Base-by-base conservation (phyloP, 30 jellyfish, hydroid and myxozoan species). In the Clytia hemisphaerica region DNA sequence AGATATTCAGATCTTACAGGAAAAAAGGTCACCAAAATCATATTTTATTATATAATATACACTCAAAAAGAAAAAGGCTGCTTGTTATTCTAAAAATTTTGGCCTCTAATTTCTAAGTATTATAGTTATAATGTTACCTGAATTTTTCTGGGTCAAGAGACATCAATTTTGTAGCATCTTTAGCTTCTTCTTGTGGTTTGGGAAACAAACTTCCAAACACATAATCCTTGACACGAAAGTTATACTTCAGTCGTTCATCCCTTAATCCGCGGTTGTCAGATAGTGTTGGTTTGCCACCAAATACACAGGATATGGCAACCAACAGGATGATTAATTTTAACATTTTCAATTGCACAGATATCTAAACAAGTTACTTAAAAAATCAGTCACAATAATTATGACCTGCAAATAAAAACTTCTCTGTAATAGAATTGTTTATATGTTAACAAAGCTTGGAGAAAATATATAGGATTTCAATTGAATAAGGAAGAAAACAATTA, bases 181-280 rank as follows among this genome's bases (percentile, higher is more conserved):
- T 71, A 15, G 53, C 66, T 65, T 86, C 96, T 7, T 73, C 49
- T 57, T 63, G 86, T 0, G 96, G 96, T 36, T 77, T 72, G 6
- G 96, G 96, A 93, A 93, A 86, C 15, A 86, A 76, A 2, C 93
- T 68, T 42, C 96, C 96, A 50, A 75, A 15, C 30, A 86, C 96
- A 67, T 86, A 86, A 68, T 86, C 84, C 58, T 53, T 49, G 42
- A 80, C 85, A 14, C 67, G 63, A 19, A 83, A 79, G 44, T 71
- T 67, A 32, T 61, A 65, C 26, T 69, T 12, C 25, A 57, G 62
- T 19, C 44, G 26, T 9, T 19, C 83, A 37, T 75, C 88, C 25
- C n/a, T 42, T 31, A 84, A 35, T 30, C 95, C 95, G 35, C 72
- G 84, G 2, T 85, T 85, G 34, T 84, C 95, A 51, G 88, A 75